Conservation (phyloP, 2,888 invertebrate species). For the Homarus gammarus region DNA sequence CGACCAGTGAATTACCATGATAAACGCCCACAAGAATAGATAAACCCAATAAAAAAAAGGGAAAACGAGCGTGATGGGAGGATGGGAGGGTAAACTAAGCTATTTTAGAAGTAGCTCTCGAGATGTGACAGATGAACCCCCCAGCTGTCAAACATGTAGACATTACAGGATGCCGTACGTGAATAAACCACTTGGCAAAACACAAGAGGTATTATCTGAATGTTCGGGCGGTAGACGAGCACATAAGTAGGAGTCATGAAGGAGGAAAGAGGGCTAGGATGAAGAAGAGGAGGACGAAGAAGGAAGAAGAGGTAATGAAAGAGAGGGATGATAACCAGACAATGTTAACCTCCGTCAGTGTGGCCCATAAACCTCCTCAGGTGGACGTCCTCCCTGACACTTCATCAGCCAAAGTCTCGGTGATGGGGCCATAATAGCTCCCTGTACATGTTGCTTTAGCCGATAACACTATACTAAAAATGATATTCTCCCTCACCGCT, state of each 20-base stretch:
- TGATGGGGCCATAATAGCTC: background rate
- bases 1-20: background rate
- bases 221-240: too few relatives aligned
- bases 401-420: background rate
- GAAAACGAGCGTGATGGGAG: too few relatives aligned
- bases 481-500: background rate
- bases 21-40: background rate
- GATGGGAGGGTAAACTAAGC: too few relatives aligned
- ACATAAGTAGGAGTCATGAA: too few relatives aligned
- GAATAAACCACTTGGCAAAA: background rate
- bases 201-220: background rate
- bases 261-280: too few relatives aligned
- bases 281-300: background rate
- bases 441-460: background rate
- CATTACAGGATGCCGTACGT: background rate
- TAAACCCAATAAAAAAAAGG: background rate
- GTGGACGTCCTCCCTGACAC: background rate
- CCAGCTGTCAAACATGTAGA: background rate
- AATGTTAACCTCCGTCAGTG: background rate
- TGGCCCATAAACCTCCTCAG: background rate
- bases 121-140: background rate
- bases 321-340: background rate
- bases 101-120: too few relatives aligned
- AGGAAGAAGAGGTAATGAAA: background rate
- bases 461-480: constrained; percentile 19